Percentiles rank a stretch among this genome's conserved stretches.
These are phyloP conservation scores for Drosophila subquinaria DNA, from an alignment of 2,888 invertebrate species.

Conservation along the genomic window DNA sequence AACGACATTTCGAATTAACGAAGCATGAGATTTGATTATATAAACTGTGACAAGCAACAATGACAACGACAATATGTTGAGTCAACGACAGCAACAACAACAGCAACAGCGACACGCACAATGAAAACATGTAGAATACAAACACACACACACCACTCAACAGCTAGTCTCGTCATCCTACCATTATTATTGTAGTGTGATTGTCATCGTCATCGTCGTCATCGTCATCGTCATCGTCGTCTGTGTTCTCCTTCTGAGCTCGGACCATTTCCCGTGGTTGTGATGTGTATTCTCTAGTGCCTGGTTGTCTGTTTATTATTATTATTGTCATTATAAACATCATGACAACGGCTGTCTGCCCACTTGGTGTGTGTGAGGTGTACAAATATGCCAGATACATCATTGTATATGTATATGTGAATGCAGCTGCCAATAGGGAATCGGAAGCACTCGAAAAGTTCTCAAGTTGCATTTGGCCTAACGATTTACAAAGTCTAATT, in stretches of 20 bases:
- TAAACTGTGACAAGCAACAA: constrained; percentile 78
- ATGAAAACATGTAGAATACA: constrained; percentile 43
- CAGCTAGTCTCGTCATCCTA: constrained; percentile 21
- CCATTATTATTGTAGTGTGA: constrained; percentile 52
- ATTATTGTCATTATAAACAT: constrained; percentile 71
- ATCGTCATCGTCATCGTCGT: constrained; percentile 47
- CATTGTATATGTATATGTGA: not conserved
- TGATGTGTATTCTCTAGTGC: constrained; percentile 46
- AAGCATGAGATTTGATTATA: constrained; percentile 83
- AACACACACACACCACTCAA: constrained; percentile 11
- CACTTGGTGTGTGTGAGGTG: constrained; percentile 16
- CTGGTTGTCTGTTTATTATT: constrained; percentile 60
- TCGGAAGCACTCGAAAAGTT: constrained; percentile 11
- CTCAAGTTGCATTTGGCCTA: constrained; percentile 13
- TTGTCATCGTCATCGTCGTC: constrained; percentile 54
- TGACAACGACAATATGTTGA: constrained; percentile 70
- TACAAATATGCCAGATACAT: constrained; percentile 15
- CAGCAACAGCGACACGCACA: constrained; percentile 41
- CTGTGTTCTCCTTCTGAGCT: constrained; percentile 46
- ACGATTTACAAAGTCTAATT: not conserved
- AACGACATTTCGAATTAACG: constrained; percentile 83
- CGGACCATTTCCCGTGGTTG: constrained; percentile 49
- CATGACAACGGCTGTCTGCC: constrained; percentile 42
- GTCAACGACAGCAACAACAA: constrained; percentile 45
- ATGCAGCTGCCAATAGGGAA: constrained; percentile 23